Conservation (phyloP, 2,888 invertebrate genomes). For the Sarcophaga rosellei region DNA sequence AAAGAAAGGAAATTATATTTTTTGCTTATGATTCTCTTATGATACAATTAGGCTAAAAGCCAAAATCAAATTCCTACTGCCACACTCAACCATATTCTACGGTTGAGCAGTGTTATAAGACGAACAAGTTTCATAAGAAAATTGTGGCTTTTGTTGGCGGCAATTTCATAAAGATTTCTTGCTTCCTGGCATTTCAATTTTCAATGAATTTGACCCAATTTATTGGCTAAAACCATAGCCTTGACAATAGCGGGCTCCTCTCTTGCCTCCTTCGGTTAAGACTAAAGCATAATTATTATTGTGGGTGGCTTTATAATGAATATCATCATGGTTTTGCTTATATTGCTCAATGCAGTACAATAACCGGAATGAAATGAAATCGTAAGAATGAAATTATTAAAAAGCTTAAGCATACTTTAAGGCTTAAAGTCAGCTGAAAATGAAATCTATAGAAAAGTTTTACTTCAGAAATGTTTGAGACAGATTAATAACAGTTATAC, state of each 20-base stretch:
- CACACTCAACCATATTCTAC: background rate
- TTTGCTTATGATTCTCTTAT: conserved; percentile 3
- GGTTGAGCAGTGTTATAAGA: no score
- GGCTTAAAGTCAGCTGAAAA: conserved; percentile 38
- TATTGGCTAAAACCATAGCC: conserved; percentile 23
- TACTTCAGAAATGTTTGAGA: conserved; percentile 2
- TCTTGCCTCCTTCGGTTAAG: background rate
- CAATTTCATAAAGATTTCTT: conserved; percentile 6
- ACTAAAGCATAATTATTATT: conserved; percentile 17
- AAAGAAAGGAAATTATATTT: conserved; percentile 39
- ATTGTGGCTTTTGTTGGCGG: background rate
- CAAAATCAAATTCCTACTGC: conserved; percentile 44
- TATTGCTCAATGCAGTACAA: conserved; percentile 13
- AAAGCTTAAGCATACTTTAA: conserved; percentile 44
- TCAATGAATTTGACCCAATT: conserved; percentile 58
- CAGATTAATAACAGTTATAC: background rate
- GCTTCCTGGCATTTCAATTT: conserved; percentile 3
- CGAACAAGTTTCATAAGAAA: background rate
- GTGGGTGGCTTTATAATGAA: background rate
- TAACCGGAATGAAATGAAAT: background rate
- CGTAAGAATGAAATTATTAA: background rate
- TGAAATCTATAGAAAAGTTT: conserved; percentile 21
- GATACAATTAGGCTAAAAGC: conserved; percentile 65
- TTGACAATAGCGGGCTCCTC: background rate
- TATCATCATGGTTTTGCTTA: conserved; percentile 4